Conservation (phyloP, 2,888 invertebrate species). For the Himalopsyche japonica region DNA sequence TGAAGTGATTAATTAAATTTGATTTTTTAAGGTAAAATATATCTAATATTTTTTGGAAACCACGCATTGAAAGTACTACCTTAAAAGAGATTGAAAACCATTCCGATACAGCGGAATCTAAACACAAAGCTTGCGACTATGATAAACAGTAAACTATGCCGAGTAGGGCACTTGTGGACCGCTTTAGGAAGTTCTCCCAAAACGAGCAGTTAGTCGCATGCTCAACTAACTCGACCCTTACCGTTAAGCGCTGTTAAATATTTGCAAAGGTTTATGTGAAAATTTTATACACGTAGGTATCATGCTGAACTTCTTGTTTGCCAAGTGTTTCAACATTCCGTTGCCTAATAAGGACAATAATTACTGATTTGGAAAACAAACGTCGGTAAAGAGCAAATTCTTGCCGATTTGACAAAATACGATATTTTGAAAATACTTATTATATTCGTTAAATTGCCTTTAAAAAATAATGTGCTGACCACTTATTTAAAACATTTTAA, state of each 20-base stretch:
- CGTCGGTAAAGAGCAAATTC: neutral
- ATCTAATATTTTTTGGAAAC: neutral
- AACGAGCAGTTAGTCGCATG: neutral
- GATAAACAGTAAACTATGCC: neutral
- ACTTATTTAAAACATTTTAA: no score
- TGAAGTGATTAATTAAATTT: no score
- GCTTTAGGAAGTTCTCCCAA: neutral
- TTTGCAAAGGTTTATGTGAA: neutral
- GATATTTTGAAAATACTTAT: no score
- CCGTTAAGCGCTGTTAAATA: constrained; percentile 1
- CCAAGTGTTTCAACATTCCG: neutral
- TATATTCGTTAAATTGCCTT: no score
- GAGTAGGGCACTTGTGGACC: neutral
- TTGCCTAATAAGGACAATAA: neutral
- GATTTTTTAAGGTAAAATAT: no score
- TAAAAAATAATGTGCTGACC: no score
- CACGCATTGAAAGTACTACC: neutral
- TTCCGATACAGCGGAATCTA: neutral
- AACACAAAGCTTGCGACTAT: neutral
- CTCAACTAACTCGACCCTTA: neutral
- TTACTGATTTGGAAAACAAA: neutral
- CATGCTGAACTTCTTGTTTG: neutral
- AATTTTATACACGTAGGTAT: neutral
- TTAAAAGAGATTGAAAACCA: neutral
- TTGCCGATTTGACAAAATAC: no score